Evolutionary conservation across 2,797 vertebrate genomes (phyloP).

Genomic region (Psittacula echo): DNA sequence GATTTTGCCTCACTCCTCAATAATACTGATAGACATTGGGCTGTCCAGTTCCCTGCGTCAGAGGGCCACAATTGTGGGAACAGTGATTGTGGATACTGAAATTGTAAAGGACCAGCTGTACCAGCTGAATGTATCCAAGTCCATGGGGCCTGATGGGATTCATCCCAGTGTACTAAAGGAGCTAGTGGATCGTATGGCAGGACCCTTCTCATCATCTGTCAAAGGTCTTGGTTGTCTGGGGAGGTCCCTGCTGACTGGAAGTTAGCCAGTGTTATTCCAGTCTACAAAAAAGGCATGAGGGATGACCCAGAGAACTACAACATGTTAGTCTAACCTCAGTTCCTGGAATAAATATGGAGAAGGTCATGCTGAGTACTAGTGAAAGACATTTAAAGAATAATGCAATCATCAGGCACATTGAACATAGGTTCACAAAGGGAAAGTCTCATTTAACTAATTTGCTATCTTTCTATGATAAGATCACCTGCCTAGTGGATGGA

Average conservation of each 20-base stretch:
- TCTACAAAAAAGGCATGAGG: not conserved
- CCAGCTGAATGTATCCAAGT: not conserved
- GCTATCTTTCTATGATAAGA: not conserved
- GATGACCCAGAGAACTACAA: not conserved
- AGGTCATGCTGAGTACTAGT: not conserved
- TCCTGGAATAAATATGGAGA: not conserved
- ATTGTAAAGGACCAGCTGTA: not conserved
- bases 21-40: not conserved
- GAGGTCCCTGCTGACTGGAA: not conserved
- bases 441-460: not conserved
- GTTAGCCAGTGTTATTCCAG: not conserved
- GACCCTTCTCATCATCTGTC: not conserved
- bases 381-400: not conserved
- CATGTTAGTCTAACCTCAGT: not conserved
- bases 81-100: not conserved
- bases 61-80: accelerated
- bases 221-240: not conserved
- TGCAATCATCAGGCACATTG: not conserved
- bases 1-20: not conserved
- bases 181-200: not conserved
- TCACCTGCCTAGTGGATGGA: not conserved
- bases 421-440: not conserved
- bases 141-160: not conserved
- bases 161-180: not conserved
- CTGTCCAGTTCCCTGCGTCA: accelerated